These are phyloP conservation scores for Asobara japonica DNA, from an alignment of 1,140 invertebrate genomes.

Conservation along the genomic window DNA sequence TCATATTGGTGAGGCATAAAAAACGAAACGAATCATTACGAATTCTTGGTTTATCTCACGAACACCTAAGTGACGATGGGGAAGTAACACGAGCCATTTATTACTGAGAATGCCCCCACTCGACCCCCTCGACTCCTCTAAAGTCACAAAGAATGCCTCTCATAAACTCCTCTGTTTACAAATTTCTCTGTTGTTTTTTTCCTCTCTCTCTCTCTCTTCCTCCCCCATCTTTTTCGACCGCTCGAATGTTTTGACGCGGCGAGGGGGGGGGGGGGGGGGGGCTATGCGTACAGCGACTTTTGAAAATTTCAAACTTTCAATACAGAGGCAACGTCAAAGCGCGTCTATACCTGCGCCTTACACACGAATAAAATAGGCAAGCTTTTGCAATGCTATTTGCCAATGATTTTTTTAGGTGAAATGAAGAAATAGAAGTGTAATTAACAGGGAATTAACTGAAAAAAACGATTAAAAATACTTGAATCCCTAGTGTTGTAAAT, in stretches of 20 bases:
- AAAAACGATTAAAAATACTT: background rate
- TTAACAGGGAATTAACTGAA: too few relatives aligned
- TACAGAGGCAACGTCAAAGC: too few relatives aligned
- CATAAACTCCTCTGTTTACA: constrained; percentile 5
- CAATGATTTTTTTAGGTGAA: too few relatives aligned
- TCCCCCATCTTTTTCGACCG: background rate
- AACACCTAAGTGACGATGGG: background rate
- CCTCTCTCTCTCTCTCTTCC: background rate
- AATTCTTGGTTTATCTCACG: constrained; percentile 3
- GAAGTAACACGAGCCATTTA: constrained; percentile 6
- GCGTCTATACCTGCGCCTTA: too few relatives aligned
- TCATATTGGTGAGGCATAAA: too few relatives aligned
- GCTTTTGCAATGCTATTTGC: too few relatives aligned
- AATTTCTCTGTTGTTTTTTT: background rate
- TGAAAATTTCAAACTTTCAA: too few relatives aligned
- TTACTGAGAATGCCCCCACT: background rate
- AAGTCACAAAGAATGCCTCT: constrained; percentile 7
- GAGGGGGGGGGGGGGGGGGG: too few relatives aligned
- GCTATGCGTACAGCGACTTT: too few relatives aligned
- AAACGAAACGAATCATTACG: background rate
- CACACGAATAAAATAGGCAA: too few relatives aligned
- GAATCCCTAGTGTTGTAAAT: background rate
- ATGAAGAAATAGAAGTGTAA: too few relatives aligned
- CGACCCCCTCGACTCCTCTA: background rate
- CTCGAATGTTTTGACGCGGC: background rate